Evolutionary conservation across 2,113 vertebrate genomes (phyloP).

Genomic region (Pimephales promelas): DNA sequence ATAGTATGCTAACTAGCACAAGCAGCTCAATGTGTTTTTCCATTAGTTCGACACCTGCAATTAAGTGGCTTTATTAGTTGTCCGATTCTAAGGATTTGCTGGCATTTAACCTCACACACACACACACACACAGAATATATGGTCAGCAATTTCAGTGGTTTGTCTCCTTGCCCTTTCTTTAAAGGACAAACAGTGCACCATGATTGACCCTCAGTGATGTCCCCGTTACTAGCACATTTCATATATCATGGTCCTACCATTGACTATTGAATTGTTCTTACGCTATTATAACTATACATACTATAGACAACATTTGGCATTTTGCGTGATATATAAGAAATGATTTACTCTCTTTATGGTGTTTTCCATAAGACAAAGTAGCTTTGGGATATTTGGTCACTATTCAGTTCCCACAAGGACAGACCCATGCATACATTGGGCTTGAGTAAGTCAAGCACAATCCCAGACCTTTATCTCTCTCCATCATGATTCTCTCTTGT

Average conservation of each 20-base stretch:
- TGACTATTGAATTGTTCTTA: not conserved
- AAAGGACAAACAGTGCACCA: slow-evolving; percentile 58
- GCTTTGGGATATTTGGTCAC: not conserved
- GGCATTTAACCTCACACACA: slow-evolving; percentile 44
- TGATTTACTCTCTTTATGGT: not conserved
- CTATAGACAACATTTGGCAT: not conserved
- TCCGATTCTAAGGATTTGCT: slow-evolving; percentile 25
- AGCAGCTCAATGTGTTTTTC: not conserved
- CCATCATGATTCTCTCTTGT: slow-evolving; percentile 12
- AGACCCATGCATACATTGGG: not conserved
- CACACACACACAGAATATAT: slow-evolving; percentile 49
- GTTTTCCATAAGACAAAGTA: not conserved
- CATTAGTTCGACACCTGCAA: not conserved
- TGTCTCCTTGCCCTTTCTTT: slow-evolving; percentile 54
- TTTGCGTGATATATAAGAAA: not conserved
- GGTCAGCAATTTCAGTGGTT: slow-evolving; percentile 60
- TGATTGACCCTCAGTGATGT: slow-evolving; percentile 56
- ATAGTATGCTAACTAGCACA: not conserved
- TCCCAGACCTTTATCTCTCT: slow-evolving; percentile 25
- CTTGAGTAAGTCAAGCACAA: not conserved
- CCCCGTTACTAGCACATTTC: slow-evolving; percentile 43
- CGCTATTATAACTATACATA: not conserved
- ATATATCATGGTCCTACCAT: not conserved
- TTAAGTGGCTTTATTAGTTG: slow-evolving; percentile 8
- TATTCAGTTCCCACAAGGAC: not conserved